Percentiles rank a stretch among this genome's conserved stretches.
These are phyloP conservation scores for Istiophorus platypterus DNA, from an alignment of 2,113 vertebrate genomes.

Conservation along the genomic window DNA sequence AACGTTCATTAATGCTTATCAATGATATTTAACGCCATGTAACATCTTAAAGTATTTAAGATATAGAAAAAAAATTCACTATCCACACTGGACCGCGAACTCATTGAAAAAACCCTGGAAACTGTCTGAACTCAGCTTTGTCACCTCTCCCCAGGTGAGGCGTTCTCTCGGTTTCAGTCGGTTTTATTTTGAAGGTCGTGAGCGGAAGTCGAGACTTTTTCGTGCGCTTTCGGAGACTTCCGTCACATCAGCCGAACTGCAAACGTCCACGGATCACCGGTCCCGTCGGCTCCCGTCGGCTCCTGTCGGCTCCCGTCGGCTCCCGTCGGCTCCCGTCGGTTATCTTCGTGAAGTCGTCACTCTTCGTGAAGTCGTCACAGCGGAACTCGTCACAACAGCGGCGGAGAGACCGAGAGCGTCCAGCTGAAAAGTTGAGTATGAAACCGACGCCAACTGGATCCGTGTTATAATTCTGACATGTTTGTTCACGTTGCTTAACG, in stretches of 20 bases:
- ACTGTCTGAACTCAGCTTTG: too few relatives aligned
- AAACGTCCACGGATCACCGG: background rate
- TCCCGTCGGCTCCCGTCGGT: background rate
- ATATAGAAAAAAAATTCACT: too few relatives aligned
- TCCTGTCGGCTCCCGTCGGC: background rate
- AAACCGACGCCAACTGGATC: background rate
- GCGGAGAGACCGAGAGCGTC: background rate
- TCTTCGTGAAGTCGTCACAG: background rate
- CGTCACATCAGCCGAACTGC: background rate
- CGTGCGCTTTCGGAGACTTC: background rate
- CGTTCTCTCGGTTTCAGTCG: too few relatives aligned
- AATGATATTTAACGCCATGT: too few relatives aligned
- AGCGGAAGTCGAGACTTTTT: background rate
- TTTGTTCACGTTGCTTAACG: too few relatives aligned
- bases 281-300: background rate
- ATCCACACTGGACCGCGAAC: too few relatives aligned
- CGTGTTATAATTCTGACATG: accelerated
- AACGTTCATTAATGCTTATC: too few relatives aligned
- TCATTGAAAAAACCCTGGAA: too few relatives aligned
- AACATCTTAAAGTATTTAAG: too few relatives aligned
- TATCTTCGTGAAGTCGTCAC: background rate
- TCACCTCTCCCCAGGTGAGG: too few relatives aligned
- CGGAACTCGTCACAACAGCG: constrained; percentile 40
- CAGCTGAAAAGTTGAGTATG: constrained; percentile 51
- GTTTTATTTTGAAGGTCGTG: background rate